Evolutionary conservation across 2,888 invertebrate genomes (phyloP).

Genomic region (Hirtodrosophila duncani): DNA sequence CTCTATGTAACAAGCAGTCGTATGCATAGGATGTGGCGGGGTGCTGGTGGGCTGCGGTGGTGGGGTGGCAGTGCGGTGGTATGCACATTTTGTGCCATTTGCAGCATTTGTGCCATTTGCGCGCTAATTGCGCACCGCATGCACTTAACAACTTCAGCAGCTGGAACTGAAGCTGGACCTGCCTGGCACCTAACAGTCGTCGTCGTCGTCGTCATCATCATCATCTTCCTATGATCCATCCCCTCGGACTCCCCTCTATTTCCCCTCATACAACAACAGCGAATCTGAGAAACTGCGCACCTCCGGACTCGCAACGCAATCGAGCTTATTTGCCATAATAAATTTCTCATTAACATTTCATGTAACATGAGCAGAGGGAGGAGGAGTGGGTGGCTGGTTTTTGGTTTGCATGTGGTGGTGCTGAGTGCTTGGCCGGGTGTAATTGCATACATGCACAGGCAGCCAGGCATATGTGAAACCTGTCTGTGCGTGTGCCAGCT

Average conservation of each 20-base stretch:
- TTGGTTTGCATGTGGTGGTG: too few relatives aligned
- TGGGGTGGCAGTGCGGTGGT: not conserved
- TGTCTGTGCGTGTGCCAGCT: too few relatives aligned
- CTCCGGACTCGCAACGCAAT: slow-evolving; percentile 29
- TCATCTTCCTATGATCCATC: not conserved
- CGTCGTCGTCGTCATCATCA: slow-evolving; percentile 3
- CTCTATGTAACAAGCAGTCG: too few relatives aligned
- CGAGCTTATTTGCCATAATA: slow-evolving; percentile 45
- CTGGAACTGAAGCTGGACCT: slow-evolving; percentile 2
- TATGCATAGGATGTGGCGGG: too few relatives aligned
- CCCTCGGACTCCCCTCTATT: slow-evolving; percentile 10
- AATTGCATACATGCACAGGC: too few relatives aligned
- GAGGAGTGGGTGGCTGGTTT: not conserved
- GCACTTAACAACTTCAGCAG: slow-evolving; percentile 43
- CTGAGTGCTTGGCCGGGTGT: too few relatives aligned
- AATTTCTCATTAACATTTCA: slow-evolving; percentile 47
- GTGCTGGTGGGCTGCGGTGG: not conserved
- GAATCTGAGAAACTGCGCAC: not conserved
- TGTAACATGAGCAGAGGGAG: slow-evolving; percentile 22
- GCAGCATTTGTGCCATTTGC: slow-evolving; percentile 35
- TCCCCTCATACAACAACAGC: not conserved
- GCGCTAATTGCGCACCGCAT: slow-evolving; percentile 46
- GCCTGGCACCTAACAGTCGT: slow-evolving; percentile 3
- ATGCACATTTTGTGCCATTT: slow-evolving; percentile 38
- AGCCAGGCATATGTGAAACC: too few relatives aligned